Base-by-base conservation (phyloP, 2,113 vertebrate genomes). In the Puma concolor region DNA sequence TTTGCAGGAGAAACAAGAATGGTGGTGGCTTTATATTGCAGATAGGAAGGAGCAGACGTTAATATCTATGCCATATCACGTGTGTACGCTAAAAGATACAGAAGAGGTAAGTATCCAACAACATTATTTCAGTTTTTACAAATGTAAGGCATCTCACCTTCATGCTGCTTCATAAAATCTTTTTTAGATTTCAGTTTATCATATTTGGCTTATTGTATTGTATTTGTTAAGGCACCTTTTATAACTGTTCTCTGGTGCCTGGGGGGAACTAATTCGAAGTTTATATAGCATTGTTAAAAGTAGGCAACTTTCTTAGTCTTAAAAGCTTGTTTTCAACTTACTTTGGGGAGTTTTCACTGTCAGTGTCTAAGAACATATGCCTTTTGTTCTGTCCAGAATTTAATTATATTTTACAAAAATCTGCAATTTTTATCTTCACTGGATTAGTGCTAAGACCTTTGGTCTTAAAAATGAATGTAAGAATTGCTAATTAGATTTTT, bases 1-100 rank as follows among this genome's bases (percentile, higher is more conserved):
- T 38, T 85, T 90, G 90, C 94, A 99, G 99, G 99, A 99, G 99
- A 99, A 99, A 97, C 99, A 99, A 97, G 99, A 99, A 97, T 99
- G 99, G 99, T 99, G 99, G 99, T 99, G 99, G 99, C 99, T 99
- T 54, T 99, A 99, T 98, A 99, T 99, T 77, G 99, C 99, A 36
- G 99, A 99, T 96, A 99, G 99, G 98, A 99, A 99, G 96, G 99
- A 99, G 63, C 99, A 99, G 98, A 99, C 99, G 5, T 99, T 99
- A 85, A 99, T 99, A 98, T 99, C 99, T 96, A 99, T 99, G 99
- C 99, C 99, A 44, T 99, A 99, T 98, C 99, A 99, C 0, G 99
- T 99, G 97, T 99, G 99, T 98, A 99, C 99, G 16, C 99, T 99
- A 94, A 99, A 99, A 98, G 99, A 99, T 97, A 99, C 99, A 12